phyloP scores from a whole-genome alignment of 2,113 vertebrate genomes.

The Chrysochloris asiatica region DNA sequence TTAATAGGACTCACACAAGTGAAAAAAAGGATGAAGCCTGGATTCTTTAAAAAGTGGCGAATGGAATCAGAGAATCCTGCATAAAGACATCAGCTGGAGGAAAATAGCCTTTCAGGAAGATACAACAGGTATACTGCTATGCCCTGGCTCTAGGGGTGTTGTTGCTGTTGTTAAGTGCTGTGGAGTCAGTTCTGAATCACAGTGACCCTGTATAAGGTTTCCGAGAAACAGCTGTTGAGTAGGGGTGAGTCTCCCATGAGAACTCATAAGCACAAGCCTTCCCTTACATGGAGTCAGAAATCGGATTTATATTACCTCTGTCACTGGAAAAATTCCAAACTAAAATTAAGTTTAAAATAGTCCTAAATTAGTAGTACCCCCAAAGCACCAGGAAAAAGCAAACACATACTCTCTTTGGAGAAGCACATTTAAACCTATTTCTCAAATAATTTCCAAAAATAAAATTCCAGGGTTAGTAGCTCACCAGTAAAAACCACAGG shows the following conservation, averaged over 20 bases:
- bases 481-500: background rate
- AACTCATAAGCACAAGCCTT: background rate
- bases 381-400: background rate
- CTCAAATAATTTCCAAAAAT: slow-evolving; percentile 25
- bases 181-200: no score
- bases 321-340: background rate
- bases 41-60: background rate
- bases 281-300: background rate
- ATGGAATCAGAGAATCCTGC: background rate
- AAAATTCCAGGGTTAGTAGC: background rate
- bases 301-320: background rate
- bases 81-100: background rate
- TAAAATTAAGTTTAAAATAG: slow-evolving; percentile 17
- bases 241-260: background rate
- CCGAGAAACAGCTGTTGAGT: no score
- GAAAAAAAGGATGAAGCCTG: background rate
- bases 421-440: slow-evolving; percentile 17
- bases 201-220: no score
- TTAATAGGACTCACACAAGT: background rate
- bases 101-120: background rate
- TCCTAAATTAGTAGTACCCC: background rate
- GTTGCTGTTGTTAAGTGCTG: no score
- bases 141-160: background rate
- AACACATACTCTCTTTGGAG: background rate
- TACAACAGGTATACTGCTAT: background rate